Evolutionary conservation across 2,888 invertebrate genomes (phyloP), one percentile per base, ranked within the genome.

Genomic region (Scaeva pyrastri): DNA sequence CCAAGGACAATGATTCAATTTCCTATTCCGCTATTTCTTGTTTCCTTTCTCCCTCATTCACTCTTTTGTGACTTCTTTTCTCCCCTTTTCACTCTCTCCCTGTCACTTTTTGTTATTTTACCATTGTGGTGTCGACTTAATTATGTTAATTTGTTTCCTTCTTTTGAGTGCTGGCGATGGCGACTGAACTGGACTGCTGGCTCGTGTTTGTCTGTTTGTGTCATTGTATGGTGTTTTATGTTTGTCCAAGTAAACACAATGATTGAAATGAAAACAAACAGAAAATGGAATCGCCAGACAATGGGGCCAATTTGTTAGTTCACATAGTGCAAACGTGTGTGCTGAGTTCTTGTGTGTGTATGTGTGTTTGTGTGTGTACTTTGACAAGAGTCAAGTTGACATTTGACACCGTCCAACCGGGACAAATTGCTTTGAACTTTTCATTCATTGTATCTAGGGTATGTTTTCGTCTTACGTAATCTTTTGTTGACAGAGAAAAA

Each of bases 301-400:
- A 48, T 58, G 56, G 60, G 58, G 36, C 45, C 14, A 64, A 36
- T 55, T 43, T 52, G 39, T 52, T 23, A 10, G 26, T 26, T 26
- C 26, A 4, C 31, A 31, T 31, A 31, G 31, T 31, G 31, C 31
- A 31, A 31, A 31, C 31, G 31, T 31, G 5, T 31, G 31, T 31
- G 31, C 8, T 31, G 31, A 8, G 31, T 31, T 31, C 11, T 11
- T 39, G 2, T 12, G 1, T 39, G 2, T 3, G 1, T 23, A 11
- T 39, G 12, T 14, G 10, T 58, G 58, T 21, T 31, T 31, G 64
- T 48, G 55, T 77, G 74, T 74, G 73, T 83, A 75, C 66, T 72
- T 58, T 82, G 77, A 68, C 75, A 87, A 79, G 75, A 87, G 83
- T 68, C n/a, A 64, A 68, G 19, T 83, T 87, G 75, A 73, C 79